phyloP scores from a whole-genome alignment of 2,797 vertebrate species.

The Dermochelys coriacea region DNA sequence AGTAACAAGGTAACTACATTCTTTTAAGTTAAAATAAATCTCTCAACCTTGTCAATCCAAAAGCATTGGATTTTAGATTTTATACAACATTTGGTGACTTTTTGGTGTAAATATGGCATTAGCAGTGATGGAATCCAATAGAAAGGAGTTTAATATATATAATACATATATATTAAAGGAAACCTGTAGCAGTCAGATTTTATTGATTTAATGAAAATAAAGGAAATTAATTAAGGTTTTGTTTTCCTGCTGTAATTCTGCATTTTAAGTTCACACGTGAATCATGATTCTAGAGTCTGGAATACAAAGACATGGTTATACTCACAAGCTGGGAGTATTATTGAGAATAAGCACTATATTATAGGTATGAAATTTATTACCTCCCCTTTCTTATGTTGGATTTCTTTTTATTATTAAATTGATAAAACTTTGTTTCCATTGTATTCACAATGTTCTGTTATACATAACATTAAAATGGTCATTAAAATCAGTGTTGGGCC shows the following conservation, averaged over 20 bases:
- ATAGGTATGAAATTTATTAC: conserved; percentile 83
- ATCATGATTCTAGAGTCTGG: conserved; percentile 84
- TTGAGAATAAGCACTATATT: conserved; percentile 89
- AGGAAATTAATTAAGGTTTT: conserved; percentile 76
- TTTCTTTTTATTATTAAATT: conserved; percentile 86
- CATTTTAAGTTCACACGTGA: conserved; percentile 79
- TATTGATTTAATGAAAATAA: conserved; percentile 91
- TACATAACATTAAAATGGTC: conserved; percentile 97
- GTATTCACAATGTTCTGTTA: conserved; percentile 93
- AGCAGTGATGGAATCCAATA: conserved; percentile 81
- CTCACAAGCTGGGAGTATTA: conserved; percentile 86
- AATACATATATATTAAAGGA: conserved; percentile 75
- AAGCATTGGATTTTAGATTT: conserved; percentile 79
- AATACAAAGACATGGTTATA: conserved; percentile 83
- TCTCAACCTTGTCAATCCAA: conserved; percentile 63
- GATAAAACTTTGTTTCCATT: conserved; percentile 90
- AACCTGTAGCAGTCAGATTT: conserved; percentile 86
- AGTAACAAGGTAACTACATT: conserved; percentile 47
- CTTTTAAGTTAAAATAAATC: conserved; percentile 69
- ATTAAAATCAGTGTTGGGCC: conserved; percentile 89
- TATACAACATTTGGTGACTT: conserved; percentile 71
- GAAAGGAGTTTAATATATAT: conserved; percentile 67
- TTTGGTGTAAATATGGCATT: conserved; percentile 81
- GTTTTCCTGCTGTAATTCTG: conserved; percentile 80
- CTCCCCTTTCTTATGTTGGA: conserved; percentile 82